Evolutionary conservation across 2,797 vertebrate genomes (phyloP), one percentile per base, ranked within the genome.

Genomic region (Gobio occitaniae): DNA sequence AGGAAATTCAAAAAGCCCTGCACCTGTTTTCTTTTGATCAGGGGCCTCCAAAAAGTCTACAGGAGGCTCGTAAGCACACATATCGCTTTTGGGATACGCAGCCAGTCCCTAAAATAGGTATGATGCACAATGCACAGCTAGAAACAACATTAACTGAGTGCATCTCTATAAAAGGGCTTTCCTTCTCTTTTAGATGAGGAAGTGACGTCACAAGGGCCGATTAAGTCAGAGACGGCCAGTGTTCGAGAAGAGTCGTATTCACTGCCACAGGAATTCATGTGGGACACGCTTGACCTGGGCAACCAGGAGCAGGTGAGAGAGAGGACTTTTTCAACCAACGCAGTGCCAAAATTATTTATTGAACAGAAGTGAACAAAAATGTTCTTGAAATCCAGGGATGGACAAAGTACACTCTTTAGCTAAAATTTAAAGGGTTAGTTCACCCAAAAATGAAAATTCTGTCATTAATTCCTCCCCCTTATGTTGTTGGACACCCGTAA

Each of bases 1-100:
- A 98, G 91, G 98, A 99, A 94, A 97, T 99, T 92, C 98, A 98
- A 89, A 98, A 94, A 93, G 97, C 97, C 88, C 97, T 99, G 29
- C 97, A 98, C 87, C 95, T 99, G 86, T 98, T 99, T 91, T 97
- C 97, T 29, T 92, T 97, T 69, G 96, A 96, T 41, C 94, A 96
- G 66, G 95, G 93, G 36, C 94, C 95, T 89, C 98, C 98, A 87
- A 98, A 96, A 87, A 99, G 95, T 70, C 93, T 99, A 94, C 95
- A 96, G 88, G 96, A 99, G 84, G 98, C 98, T 88, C 96, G 92
- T 90, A 96, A 94, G 87, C 95, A 96, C 89, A 96, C 93, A 90
- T 99, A 97, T 91, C 94, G 91, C 88, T 99, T 99, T 95, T 99
- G 98, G 98, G 96, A 98, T 90, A 98, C 97, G 0, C 98, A 99